These are phyloP conservation scores for Magallana angulata DNA, from an alignment of 1,140 invertebrate species.

Conservation along the genomic window DNA sequence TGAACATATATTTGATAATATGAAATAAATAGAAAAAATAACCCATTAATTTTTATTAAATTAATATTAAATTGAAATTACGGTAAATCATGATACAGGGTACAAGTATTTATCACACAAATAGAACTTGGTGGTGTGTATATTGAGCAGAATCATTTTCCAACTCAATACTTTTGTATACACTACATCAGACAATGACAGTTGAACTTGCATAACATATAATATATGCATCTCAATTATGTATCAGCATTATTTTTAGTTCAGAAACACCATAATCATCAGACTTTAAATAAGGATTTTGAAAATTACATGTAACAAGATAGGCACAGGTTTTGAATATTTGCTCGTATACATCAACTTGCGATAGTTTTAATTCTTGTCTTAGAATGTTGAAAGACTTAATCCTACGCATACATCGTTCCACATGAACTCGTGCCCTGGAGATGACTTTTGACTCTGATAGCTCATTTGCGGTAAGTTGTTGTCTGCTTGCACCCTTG, in stretches of 20 bases:
- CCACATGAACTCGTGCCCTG: constrained; percentile 34
- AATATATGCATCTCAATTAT: no score
- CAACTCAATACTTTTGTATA: not conserved
- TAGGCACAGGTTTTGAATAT: no score
- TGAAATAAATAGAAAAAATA: not conserved
- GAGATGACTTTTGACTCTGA: not conserved
- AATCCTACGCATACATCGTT: constrained; percentile 27
- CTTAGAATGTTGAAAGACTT: not conserved
- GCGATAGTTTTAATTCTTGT: not conserved
- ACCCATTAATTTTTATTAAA: not conserved
- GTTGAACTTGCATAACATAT: not conserved
- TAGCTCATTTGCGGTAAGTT: not conserved
- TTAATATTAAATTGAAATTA: not conserved
- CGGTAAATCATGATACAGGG: not conserved
- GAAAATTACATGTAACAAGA: no score
- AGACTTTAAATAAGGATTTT: no score
- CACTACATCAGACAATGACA: not conserved
- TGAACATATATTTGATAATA: not conserved
- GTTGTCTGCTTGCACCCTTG: constrained; percentile 5
- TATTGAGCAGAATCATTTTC: not conserved
- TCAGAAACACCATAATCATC: no score
- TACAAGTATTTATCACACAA: no score
- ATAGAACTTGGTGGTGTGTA: not conserved
- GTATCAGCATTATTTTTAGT: no score
- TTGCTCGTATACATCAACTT: no score